Percentiles rank a stretch among this genome's conserved stretches.
Evolutionary conservation across 2,888 invertebrate species (phyloP).

Genomic region (Melanchra persicariae): DNA sequence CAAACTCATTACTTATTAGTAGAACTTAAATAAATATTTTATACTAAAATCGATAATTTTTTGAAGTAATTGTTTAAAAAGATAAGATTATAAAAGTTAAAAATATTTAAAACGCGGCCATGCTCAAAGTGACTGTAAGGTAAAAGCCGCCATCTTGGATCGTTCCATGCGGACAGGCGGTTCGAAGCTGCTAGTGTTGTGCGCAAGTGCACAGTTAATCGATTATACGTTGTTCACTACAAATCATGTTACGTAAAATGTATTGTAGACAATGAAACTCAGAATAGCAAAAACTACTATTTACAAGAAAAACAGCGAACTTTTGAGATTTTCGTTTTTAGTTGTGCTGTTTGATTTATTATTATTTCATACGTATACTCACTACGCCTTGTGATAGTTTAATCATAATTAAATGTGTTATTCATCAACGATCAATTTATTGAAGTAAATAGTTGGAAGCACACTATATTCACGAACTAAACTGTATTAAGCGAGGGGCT

Average conservation of each 20-base stretch:
- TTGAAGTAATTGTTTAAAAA: conserved; percentile 76
- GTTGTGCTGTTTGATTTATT: background rate
- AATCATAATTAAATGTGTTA: background rate
- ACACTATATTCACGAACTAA: background rate
- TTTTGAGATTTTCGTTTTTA: background rate
- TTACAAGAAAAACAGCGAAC: background rate
- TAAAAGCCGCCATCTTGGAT: conserved; percentile 88
- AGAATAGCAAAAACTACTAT: background rate
- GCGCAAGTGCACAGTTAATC: conserved; percentile 84
- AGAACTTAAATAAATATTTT: conserved; percentile 80
- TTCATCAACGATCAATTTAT: background rate
- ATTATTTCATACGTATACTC: background rate
- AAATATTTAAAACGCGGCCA: conserved; percentile 83
- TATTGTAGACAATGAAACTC: background rate
- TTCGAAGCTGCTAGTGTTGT: conserved; percentile 82
- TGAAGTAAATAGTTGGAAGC: background rate
- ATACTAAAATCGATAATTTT: conserved; percentile 78
- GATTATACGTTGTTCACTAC: conserved; percentile 62
- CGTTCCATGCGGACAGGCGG: conserved; percentile 84
- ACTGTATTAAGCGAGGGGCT: background rate
- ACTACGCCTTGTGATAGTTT: background rate
- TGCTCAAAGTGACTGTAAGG: conserved; percentile 85
- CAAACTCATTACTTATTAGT: conserved; percentile 81
- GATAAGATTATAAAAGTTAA: conserved; percentile 75
- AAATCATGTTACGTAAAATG: conserved; percentile 22